Evolutionary conservation across 2,113 vertebrate genomes (phyloP).

Genomic region (Cinclus mexicanus): DNA sequence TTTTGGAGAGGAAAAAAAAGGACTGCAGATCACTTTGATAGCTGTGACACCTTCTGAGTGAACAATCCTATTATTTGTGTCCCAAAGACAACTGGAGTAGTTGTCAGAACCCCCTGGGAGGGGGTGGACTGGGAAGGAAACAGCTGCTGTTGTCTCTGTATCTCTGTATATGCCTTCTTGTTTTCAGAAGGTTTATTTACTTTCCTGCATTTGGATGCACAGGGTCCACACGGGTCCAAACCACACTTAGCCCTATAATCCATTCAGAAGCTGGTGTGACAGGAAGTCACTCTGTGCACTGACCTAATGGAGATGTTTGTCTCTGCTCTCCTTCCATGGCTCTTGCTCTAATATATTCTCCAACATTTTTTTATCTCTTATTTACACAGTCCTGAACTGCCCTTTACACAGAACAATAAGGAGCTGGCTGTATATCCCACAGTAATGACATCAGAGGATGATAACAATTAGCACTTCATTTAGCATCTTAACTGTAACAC

Average conservation of each 20-base stretch:
- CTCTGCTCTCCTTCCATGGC: background rate
- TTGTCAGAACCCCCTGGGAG: background rate
- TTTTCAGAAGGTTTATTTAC: background rate
- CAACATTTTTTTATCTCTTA: background rate
- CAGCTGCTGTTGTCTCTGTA: background rate
- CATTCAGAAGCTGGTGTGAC: background rate
- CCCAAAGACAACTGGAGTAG: background rate
- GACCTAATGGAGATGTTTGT: background rate
- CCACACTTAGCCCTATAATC: background rate
- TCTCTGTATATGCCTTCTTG: background rate
- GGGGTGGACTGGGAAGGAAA: background rate
- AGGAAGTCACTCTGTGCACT: background rate
- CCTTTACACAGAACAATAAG: background rate
- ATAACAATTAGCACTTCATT: conserved; percentile 58
- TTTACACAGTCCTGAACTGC: background rate
- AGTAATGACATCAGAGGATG: conserved; percentile 32
- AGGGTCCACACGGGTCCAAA: background rate
- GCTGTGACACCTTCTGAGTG: background rate
- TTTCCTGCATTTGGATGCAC: background rate
- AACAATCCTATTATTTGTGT: background rate
- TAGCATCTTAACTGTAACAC: conserved; percentile 21
- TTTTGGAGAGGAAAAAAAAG: background rate
- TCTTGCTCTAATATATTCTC: background rate
- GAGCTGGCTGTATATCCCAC: conserved; percentile 17
- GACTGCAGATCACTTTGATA: background rate